Percentiles rank a stretch among this genome's conserved stretches.
phyloP scores from a whole-genome alignment of 2,797 vertebrate genomes.

The Vespertilio murinus region DNA sequence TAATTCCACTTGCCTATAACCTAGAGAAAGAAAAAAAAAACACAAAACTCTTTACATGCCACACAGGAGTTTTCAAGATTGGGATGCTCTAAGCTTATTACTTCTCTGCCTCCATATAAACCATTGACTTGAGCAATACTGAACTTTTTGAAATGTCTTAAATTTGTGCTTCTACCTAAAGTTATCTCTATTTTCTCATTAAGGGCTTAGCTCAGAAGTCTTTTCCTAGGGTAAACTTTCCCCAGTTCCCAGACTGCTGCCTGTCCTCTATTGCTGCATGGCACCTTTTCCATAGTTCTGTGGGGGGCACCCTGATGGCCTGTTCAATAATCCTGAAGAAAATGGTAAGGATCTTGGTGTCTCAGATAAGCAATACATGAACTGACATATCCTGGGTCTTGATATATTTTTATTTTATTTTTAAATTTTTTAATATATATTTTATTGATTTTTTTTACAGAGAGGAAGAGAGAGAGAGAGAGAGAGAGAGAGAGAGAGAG shows the following conservation, averaged over 20 bases:
- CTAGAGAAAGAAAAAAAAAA: not conserved
- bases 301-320: not conserved
- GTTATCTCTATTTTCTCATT: not conserved
- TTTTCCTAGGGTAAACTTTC: not conserved
- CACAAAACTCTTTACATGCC: not conserved
- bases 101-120: not conserved
- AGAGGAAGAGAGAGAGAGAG: too few species aligned
- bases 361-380: not conserved
- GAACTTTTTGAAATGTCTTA: not conserved
- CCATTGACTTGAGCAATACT: not conserved
- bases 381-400: not conserved
- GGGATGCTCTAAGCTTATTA: not conserved
- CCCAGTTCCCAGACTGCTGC: not conserved
- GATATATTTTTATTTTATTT: conserved; percentile 16
- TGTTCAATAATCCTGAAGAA: not conserved
- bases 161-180: not conserved
- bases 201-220: not conserved
- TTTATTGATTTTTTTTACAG: too few species aligned
- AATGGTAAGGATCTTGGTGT: not conserved
- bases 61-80: not conserved
- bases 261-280: not conserved
- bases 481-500: too few species aligned
- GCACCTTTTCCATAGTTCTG: not conserved
- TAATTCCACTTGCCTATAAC: not conserved
- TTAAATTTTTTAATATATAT: too few species aligned